Percentiles rank a stretch among this genome's conserved stretches.
phyloP scores from a whole-genome alignment of 2,113 vertebrate genomes.

The Melanerpes formicivorus region DNA sequence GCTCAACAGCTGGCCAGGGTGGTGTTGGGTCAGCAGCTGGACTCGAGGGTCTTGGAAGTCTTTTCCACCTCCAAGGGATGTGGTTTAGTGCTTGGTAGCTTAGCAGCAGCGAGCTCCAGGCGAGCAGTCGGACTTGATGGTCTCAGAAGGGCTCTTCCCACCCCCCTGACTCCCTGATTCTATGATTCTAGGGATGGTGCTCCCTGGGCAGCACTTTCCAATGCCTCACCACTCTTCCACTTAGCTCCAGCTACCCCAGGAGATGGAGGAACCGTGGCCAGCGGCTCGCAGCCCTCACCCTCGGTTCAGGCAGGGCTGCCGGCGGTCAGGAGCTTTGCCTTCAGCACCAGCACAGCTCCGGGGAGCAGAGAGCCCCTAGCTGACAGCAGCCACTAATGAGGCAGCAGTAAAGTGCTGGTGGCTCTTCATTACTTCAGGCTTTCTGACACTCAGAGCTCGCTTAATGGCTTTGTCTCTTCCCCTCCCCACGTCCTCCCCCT shows the following conservation, averaged over 20 bases:
- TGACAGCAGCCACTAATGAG: not conserved
- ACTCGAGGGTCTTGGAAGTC: too few species aligned
- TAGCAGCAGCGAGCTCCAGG: too few species aligned
- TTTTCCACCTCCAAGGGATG: too few species aligned
- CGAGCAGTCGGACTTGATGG: too few species aligned
- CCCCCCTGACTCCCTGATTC: too few species aligned
- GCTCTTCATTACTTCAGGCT: not conserved
- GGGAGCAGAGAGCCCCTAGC: not conserved
- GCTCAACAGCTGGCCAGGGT: too few species aligned
- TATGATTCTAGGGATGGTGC: too few species aligned
- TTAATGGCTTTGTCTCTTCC: not conserved
- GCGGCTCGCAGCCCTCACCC: not conserved
- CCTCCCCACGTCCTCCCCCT: not conserved
- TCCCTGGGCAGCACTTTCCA: too few species aligned
- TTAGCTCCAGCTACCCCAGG: not conserved
- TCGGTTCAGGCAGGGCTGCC: not conserved
- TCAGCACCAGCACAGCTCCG: accelerated
- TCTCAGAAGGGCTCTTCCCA: too few species aligned
- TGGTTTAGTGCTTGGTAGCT: too few species aligned
- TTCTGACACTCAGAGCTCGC: not conserved
- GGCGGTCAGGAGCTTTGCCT: not conserved
- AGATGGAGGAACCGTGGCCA: not conserved
- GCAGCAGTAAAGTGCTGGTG: not conserved
- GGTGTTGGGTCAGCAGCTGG: too few species aligned
- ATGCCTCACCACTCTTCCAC: not conserved